Evolutionary conservation across 2,888 invertebrate species (phyloP), one percentile per base, ranked within the genome.

Genomic region (Galerucella calmariensis): DNA sequence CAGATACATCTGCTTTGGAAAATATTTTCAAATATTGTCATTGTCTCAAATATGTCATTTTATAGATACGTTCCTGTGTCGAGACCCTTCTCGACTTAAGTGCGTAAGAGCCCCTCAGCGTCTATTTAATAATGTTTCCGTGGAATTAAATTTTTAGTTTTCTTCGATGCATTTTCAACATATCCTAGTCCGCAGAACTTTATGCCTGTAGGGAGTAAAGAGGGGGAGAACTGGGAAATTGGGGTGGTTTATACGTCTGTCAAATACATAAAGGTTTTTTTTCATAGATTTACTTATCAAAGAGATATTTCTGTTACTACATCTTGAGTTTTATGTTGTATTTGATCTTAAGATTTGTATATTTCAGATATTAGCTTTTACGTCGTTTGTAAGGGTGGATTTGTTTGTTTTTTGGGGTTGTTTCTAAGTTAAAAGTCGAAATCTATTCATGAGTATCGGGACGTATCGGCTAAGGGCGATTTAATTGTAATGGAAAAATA

Each of bases 121-220:
- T 83, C 86, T 84, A 86, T 86, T 86, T 85, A 85, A 86, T 86
- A 86, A 85, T 85, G 86, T 84, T 75, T 75, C 72, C 66, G 75
- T 62, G 75, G 82, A 82, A 83, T 84, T 84, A 82, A 83, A 82
- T 81, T 81, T 79, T 80, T 79, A 79, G 79, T 75, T 78, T 79
- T 77, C 76, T 75, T 76, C 61, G 75, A 75, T 76, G 76, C 80
- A 79, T 77, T 79, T 77, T 62, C 69, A 62, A 72, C 77, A 74
- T 77, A 70, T 69, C 73, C 69, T 65, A 73, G 63, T 75, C 69
- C 69, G 69, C 65, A 63, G 63, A 69, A 41, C 66, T 69, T 65
- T 61, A 68, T 67, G 53, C 61, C 46, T 56, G 6, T 16, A 27
- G 72, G 75, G 71, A 16, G n/a, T 48, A 69, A 65, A 68, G 6